phyloP scores from a whole-genome alignment of 1,140 invertebrate genomes.

The Brachionus asplanchnoidis region DNA sequence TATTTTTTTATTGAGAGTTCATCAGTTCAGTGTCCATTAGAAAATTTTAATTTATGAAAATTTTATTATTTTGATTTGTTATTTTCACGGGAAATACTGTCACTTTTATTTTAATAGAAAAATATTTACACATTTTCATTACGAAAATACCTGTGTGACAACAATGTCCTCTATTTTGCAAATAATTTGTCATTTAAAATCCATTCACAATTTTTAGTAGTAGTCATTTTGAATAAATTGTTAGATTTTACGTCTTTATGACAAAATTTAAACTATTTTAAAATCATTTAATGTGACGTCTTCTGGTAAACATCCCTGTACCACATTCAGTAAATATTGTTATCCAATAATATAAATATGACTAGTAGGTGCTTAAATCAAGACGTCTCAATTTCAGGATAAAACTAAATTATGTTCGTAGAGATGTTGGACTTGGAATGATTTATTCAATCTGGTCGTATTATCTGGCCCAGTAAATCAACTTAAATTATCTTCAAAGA shows the following conservation, averaged over 20 bases:
- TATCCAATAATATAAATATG: background rate
- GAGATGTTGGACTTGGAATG: background rate
- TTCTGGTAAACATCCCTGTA: too few species aligned
- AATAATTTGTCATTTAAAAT: background rate
- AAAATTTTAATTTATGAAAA: slow-evolving; percentile 2
- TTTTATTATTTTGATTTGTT: background rate
- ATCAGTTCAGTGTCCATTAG: background rate
- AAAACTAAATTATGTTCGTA: background rate
- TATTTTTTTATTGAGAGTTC: background rate
- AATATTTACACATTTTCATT: background rate
- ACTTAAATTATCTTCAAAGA: background rate
- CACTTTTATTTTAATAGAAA: background rate
- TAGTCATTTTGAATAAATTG: background rate
- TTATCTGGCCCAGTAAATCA: background rate
- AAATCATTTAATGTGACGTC: too few species aligned
- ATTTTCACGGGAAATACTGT: background rate
- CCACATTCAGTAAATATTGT: background rate
- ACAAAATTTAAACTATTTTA: background rate
- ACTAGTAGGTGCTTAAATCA: background rate
- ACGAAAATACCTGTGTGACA: background rate
- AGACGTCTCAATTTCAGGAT: background rate
- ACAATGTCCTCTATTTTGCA: background rate
- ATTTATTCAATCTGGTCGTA: background rate
- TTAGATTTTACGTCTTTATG: background rate
- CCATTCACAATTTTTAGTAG: background rate